A percentile compares a stretch with the other conserved stretches of the same genome.
Evolutionary conservation across 2,113 vertebrate species (phyloP).

Genomic region (Agapornis roseicollis): DNA sequence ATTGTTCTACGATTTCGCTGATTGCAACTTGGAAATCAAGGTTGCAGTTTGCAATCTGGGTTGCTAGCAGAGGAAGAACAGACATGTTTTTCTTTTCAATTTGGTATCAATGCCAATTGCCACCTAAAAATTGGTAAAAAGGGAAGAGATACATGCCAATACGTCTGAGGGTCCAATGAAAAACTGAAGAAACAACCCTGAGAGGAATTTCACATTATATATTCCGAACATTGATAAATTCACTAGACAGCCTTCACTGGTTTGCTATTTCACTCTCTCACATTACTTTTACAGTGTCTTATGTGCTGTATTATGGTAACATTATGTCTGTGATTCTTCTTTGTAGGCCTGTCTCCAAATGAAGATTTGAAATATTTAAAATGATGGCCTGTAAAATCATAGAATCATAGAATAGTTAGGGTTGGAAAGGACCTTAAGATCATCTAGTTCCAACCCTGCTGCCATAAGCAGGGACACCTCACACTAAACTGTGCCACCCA

Average conservation of each 20-base stretch:
- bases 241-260: neutral
- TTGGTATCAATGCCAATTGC: neutral
- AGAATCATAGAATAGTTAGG: no score
- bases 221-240: neutral
- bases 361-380: neutral
- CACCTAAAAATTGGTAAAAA: neutral
- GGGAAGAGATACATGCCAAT: neutral
- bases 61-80: neutral
- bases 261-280: neutral
- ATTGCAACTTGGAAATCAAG: neutral
- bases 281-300: neutral
- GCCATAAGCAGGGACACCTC: no score
- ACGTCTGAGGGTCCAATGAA: neutral
- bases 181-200: neutral
- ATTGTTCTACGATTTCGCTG: neutral
- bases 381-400: neutral
- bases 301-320: neutral
- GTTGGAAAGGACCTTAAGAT: no score
- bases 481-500: no score
- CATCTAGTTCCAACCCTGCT: no score
- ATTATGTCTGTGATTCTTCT: neutral
- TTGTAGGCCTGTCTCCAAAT: neutral
- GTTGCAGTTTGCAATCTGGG: neutral
- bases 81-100: rapidly evolving
- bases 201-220: neutral